Evolutionary conservation across 2,797 vertebrate genomes (phyloP).

Genomic region (Amazona ochrocephala): DNA sequence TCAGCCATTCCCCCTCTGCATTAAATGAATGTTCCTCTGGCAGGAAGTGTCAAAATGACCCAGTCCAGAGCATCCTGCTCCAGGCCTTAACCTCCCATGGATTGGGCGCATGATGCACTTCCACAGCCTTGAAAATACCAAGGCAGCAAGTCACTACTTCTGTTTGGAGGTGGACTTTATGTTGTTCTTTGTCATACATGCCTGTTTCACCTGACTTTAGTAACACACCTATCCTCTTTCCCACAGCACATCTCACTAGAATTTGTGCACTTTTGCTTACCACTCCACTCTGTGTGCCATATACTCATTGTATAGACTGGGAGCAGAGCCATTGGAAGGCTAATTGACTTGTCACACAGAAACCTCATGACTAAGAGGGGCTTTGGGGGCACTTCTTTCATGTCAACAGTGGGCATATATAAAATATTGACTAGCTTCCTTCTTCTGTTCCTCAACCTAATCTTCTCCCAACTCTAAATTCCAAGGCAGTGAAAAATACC

Average conservation of each 20-base stretch:
- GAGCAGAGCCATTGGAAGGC: background rate
- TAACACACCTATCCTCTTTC: background rate
- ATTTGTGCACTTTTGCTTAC: background rate
- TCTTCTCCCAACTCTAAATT: background rate
- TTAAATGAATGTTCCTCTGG: constrained; percentile 31
- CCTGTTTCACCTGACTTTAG: background rate
- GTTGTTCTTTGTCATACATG: background rate
- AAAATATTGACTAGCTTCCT: background rate
- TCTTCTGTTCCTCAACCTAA: background rate
- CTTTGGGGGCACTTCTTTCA: background rate
- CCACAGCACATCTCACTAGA: fast-evolving
- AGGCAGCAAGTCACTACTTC: background rate
- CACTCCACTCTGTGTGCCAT: background rate
- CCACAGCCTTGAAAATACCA: fast-evolving
- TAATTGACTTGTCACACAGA: background rate
- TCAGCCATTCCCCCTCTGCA: background rate
- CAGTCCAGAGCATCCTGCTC: background rate
- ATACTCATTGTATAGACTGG: background rate
- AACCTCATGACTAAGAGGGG: background rate
- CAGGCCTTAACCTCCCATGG: background rate
- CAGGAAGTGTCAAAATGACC: constrained; percentile 35
- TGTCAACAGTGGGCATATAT: fast-evolving
- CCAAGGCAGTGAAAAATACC: background rate
- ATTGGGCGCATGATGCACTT: background rate
- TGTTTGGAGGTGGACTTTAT: background rate